phyloP scores from a whole-genome alignment of 2,797 vertebrate species.

The Periophthalmus magnuspinnatus region DNA sequence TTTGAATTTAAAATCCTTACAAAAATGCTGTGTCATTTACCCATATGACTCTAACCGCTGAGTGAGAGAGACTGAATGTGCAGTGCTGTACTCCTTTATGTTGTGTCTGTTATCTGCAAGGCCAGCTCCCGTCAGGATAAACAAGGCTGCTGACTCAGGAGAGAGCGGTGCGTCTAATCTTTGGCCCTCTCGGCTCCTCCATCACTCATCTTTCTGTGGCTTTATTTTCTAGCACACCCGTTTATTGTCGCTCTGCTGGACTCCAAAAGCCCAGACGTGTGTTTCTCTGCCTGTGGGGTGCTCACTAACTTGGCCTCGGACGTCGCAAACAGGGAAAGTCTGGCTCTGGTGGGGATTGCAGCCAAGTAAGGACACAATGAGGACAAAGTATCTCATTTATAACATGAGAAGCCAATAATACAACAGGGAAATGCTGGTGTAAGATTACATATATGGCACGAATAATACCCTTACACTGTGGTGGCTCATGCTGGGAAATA shows the following conservation, averaged over 20 bases:
- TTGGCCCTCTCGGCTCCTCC: conserved; percentile 33
- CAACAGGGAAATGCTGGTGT: too few species aligned
- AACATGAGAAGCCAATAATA: neutral
- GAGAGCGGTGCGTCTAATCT: conserved; percentile 46
- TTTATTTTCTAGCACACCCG: conserved; percentile 82
- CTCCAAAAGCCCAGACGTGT: conserved; percentile 87
- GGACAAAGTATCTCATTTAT: neutral
- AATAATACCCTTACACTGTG: neutral
- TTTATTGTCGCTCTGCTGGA: conserved; percentile 88
- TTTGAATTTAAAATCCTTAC: neutral
- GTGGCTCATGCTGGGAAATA: neutral
- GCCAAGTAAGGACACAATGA: conserved; percentile 82
- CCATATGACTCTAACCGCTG: conserved; percentile 7
- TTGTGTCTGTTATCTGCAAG: conserved; percentile 50
- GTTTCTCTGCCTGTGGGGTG: conserved; percentile 92
- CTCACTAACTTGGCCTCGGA: conserved; percentile 91
- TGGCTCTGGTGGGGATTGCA: conserved; percentile 81
- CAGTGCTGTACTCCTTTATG: conserved; percentile 6
- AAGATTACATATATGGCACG: neutral
- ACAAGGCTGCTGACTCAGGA: conserved; percentile 36
- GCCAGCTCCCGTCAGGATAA: conserved; percentile 42
- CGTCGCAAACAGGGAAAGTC: conserved; percentile 72
- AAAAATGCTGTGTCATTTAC: conserved; percentile 1
- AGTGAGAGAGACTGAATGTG: neutral
- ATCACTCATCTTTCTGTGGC: conserved; percentile 10